Conservation (phyloP, 2,888 invertebrate species). For the Erebia aethiops region DNA sequence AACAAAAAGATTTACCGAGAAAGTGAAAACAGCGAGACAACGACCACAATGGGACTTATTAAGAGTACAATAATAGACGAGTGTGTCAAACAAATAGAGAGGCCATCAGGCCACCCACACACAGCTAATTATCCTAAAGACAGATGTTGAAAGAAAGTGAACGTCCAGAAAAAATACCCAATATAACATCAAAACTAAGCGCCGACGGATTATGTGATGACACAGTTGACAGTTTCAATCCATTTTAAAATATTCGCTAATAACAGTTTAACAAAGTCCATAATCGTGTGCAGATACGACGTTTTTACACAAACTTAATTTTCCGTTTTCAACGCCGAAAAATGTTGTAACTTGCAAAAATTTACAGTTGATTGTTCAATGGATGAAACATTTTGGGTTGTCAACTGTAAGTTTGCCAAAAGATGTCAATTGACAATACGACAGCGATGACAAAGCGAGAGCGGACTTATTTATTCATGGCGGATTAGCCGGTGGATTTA, state of each 20-base stretch:
- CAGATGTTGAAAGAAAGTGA: constrained; percentile 75
- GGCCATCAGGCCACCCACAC: constrained; percentile 74
- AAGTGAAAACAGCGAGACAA: constrained; percentile 78
- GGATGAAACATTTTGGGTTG: not conserved
- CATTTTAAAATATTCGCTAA: constrained; percentile 37
- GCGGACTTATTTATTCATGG: constrained; percentile 78
- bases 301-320: constrained; percentile 24
- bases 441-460: constrained; percentile 73
- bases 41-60: constrained; percentile 62
- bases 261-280: constrained; percentile 18
- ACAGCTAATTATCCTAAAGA: constrained; percentile 68
- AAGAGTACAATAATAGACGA: constrained; percentile 59
- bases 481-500: constrained; percentile 71
- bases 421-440: constrained; percentile 76
- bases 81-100: constrained; percentile 55
- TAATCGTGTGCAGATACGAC: constrained; percentile 24
- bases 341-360: not conserved
- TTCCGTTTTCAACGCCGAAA: constrained; percentile 15
- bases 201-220: constrained; percentile 70
- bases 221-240: not conserved
- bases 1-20: constrained; percentile 66
- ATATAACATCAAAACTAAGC: constrained; percentile 75
- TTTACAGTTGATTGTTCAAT: not conserved
- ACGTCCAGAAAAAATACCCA: constrained; percentile 66
- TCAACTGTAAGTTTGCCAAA: constrained; percentile 43